Evolutionary conservation across 2,113 vertebrate species (phyloP), one percentile per base, ranked within the genome.

Genomic region (Calyptommatus sinebrachiatus): DNA sequence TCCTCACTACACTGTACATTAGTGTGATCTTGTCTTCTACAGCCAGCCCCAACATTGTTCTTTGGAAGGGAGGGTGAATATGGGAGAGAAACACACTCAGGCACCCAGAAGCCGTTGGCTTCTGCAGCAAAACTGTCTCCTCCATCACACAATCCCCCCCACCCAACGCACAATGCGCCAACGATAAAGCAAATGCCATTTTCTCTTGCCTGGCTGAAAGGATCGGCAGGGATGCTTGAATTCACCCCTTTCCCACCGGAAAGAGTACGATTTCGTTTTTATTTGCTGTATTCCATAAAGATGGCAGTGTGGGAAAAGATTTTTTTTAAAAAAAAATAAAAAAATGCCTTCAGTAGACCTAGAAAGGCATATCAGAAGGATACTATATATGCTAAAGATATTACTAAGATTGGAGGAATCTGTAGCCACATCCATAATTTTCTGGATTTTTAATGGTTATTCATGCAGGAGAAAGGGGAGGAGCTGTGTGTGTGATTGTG

Each of bases 51-150:
- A 81, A 75, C 35, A 29, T 21, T 46, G 75, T 75, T 67, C 79
- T 75, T n/a, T 0, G n/a, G 26, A 50, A n/a, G 11, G 12, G 35
- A 35, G 31, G 18, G 28, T 41, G 6, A 29, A 46, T 7, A 16
- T 9, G 9, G 26, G 53, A 69, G 11, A 77, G 6, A 77, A 5
- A 41, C 21, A 79, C 57, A 71, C 3, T 71, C 57, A 80, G 35
- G 71, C 24, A 31, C 78, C 72, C 35, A 79, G 41, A 50, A 72
- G 50, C 72, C 72, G 74, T 75, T 81, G 79, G 79, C 72, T 81
- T 72, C 79, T 81, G 72, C 79, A 75, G 65, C 72, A 81, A 75
- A 81, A 75, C 72, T 63, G 53, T 81, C 79, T 81, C 50, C 79
- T 81, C 71, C 79, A 74, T 75, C 79, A 74, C 68, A 67, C 35